Evolutionary conservation across 2,113 vertebrate genomes (phyloP), one percentile per base, ranked within the genome.

Genomic region (Diphyllodes magnificus): DNA sequence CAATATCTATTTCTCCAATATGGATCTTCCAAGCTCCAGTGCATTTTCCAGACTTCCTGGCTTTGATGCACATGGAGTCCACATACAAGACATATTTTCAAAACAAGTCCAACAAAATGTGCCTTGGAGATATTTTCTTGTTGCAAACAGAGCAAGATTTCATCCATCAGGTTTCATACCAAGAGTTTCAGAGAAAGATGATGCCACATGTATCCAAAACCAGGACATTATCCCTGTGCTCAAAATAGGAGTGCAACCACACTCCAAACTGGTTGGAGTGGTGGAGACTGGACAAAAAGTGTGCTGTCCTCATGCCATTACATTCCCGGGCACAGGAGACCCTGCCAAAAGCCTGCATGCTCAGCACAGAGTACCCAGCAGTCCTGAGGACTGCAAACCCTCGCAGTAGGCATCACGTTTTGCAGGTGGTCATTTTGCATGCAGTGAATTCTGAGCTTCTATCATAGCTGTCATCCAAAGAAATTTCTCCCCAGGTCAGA

Each of bases 281-380:
- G 31, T 18, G 3, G 12, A 60, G 30, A 20, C 2, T 7, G 37
- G 27, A 37, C 33, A 54, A 42, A 33, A 89, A 42, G 2, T 1
- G 3, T 33, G 9, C 35, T 64, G 35, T 33, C 23, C 53, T 76
- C 21, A 54, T 33, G 4, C 5, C 4, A 5, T 12, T 35, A 61
- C 20, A 65, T 45, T 9, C 14, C 33, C 0, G 0, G 14, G 23
- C 25, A 45, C 28, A 66, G 42, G 12, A 63, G 30, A 69, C 14
- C 13, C 39, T 35, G 50, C n/a, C 13, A n/a, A 6, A 6, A 6
- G 14, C 37, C 10, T 4, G 24, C 40, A 22, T 1, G 6, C 39
- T 45, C 44, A 70, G 45, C n/a, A 45, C 20, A 68, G 15, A 30
- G 1, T 4, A 25, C 28, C n/a, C 7, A 1, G 11, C n/a, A 37